Percentiles rank a stretch among this genome's conserved stretches.
phyloP scores from a whole-genome alignment of 2,888 invertebrate genomes.

The Eupithecia dodoneata region DNA sequence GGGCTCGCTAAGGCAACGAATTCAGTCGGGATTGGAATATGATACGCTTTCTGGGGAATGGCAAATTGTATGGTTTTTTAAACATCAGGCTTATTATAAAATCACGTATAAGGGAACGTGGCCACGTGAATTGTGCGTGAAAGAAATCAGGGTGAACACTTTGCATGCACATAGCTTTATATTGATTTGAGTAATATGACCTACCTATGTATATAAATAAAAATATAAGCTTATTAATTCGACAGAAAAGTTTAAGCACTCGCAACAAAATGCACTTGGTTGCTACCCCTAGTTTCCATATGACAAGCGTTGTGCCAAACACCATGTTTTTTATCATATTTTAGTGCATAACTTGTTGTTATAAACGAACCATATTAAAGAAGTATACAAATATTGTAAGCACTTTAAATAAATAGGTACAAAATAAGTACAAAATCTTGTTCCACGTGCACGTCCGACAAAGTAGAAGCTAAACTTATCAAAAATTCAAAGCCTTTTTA shows the following conservation, averaged over 20 bases:
- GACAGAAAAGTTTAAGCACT: too few species aligned
- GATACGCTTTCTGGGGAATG: conserved; percentile 17
- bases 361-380: neutral
- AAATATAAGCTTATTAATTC: too few species aligned
- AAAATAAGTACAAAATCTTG: neutral
- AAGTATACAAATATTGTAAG: neutral
- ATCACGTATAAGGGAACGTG: neutral
- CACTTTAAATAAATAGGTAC: neutral
- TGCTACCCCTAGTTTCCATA: too few species aligned
- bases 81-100: conserved; percentile 7
- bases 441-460: conserved; percentile 4
- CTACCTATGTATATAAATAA: too few species aligned
- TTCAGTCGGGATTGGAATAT: conserved; percentile 22
- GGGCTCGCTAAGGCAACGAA: conserved; percentile 30
- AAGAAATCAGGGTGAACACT: neutral
- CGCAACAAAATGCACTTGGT: too few species aligned
- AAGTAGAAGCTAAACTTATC: conserved; percentile 38
- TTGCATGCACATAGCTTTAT: too few species aligned
- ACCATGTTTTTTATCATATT: neutral
- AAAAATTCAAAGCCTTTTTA: conserved; percentile 41
- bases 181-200: too few species aligned
- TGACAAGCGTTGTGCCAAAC: too few species aligned
- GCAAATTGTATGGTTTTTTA: conserved; percentile 15
- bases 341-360: neutral
- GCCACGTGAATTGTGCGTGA: neutral